Base-by-base conservation (phyloP, 2,797 vertebrate species). In the Cetoscarus ocellatus region DNA sequence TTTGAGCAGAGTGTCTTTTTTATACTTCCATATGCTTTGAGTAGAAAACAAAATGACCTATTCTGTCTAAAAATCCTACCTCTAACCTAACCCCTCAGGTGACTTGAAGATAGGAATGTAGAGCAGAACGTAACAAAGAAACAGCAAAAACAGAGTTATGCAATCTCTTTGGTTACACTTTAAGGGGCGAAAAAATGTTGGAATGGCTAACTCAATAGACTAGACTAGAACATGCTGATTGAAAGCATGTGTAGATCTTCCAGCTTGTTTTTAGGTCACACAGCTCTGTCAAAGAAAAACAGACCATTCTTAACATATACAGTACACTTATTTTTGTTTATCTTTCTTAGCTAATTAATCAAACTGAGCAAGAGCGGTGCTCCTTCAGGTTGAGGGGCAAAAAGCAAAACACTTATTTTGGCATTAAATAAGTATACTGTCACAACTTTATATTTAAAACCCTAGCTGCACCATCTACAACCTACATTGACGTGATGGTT, bases 211-310 rank as follows among this genome's bases (percentile, higher is more conserved):
- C 14, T 13, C 12, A 10, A 45, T 53, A 18, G 75, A 78, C 54
- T 44, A 42, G 70, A 63, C 61, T 48, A 19, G 55, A 75, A 61
- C 45, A 73, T 36, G 58, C 57, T 75, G 57, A 86, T 72, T 71
- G 27, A 58, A 84, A 86, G 64, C 87, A 90, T 39, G 61, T 88
- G 85, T 49, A 54, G 44, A 64, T 38, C 57, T 64, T 40, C 54
- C 19, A 7, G 18, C 67, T 55, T 65, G 67, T 58, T 74, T 76
- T 66, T 42, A 67, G 47, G 44, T 17, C 14, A 50, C 36, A 43
- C 43, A 57, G 14, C 43, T 53, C 56, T 49, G 42, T n/a, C 11
- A 15, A 43, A 44, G 3, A 64, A 72, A 74, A 42, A 74, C 42
- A 42, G 52, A 10, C 48, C 7, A 10, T 52, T 55, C 50, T 27